Base-by-base conservation (phyloP, 1,140 invertebrate genomes). In the Drosophila saltans region DNA sequence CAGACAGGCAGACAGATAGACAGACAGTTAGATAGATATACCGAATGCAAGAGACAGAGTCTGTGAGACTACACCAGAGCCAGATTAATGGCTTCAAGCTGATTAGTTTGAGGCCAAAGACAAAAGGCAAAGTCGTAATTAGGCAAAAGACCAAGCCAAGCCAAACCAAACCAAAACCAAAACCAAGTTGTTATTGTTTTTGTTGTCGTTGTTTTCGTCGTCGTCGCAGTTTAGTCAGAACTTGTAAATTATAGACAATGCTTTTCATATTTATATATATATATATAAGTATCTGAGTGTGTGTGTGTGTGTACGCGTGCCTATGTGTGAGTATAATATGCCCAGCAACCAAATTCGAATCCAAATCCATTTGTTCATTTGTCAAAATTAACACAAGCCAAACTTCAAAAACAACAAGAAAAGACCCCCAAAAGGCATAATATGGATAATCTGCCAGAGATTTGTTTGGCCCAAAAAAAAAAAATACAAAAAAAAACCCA, bases 41-140 rank as follows among this genome's bases (percentile, higher is more conserved):
- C 52, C 52, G 21, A 71, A 11, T 61, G 56, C 59, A 39, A 66
- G 62, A 66, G 48, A 72, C 30, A 40, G 16, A 45, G 11, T 26
- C 45, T 8, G 21, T 26, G 40, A 11, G 39, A 60, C 80, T 36
- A 72, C 70, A 73, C 80, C 72, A 66, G 68, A 69, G 80, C 55
- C 84, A 84, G 84, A 88, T 88, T 88, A 89, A 88, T 89, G 84
- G 84, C 84, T 78, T 58, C 74, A 68, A 88, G 80, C 84, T 88
- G 84, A 89, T 88, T 88, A 89, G 84, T 88, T 89, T 84, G 74
- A 71, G 84, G 84, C 84, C 84, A 89, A 39, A 89, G 61, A 80
- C 80, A 79, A 84, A 41, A 69, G 36, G 52, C 79, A 67, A 63
- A 72, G 59, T 75, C 73, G 68, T 72, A 86, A 86, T 86, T 86